Percentiles rank a stretch among this genome's conserved stretches.
Conservation (phyloP, 2,797 vertebrate species). For the Pelochelys cantorii region DNA sequence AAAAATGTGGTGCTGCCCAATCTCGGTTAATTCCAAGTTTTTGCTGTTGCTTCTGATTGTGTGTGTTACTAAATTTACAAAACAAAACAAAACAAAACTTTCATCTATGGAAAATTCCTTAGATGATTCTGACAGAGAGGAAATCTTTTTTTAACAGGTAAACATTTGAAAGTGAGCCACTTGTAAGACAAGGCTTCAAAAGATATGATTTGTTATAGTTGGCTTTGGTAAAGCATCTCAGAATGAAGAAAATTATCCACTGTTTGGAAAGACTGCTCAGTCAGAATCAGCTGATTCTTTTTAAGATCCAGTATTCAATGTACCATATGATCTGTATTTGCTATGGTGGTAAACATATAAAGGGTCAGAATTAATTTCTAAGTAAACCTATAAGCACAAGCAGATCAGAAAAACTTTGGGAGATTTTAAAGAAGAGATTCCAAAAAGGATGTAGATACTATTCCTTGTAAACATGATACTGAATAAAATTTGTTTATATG, state of each 20-base stretch:
- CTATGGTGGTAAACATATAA: slow-evolving; percentile 37
- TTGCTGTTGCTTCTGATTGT: slow-evolving; percentile 37
- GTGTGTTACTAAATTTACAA: slow-evolving; percentile 42
- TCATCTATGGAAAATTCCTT: slow-evolving; percentile 38
- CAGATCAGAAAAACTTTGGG: background rate
- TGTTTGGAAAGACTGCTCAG: slow-evolving; percentile 36
- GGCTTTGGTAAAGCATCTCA: slow-evolving; percentile 27
- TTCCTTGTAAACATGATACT: background rate
- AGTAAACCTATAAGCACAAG: slow-evolving; percentile 5
- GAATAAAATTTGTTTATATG: background rate
- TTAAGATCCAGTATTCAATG: background rate
- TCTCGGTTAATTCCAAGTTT: slow-evolving; percentile 37
- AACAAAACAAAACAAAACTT: slow-evolving; percentile 24
- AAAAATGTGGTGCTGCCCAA: background rate
- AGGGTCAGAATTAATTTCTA: slow-evolving; percentile 41
- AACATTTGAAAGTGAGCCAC: slow-evolving; percentile 48
- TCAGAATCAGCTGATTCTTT: slow-evolving; percentile 11
- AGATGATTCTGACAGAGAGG: slow-evolving; percentile 37
- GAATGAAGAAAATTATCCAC: slow-evolving; percentile 37
- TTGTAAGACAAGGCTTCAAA: slow-evolving; percentile 69
- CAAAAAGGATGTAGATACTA: background rate
- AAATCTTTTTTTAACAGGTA: slow-evolving; percentile 25
- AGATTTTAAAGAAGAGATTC: background rate
- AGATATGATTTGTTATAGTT: slow-evolving; percentile 35
- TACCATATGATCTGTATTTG: background rate